Conservation (phyloP, 2,797 vertebrate genomes). For the Amblyopsis hoosieri region DNA sequence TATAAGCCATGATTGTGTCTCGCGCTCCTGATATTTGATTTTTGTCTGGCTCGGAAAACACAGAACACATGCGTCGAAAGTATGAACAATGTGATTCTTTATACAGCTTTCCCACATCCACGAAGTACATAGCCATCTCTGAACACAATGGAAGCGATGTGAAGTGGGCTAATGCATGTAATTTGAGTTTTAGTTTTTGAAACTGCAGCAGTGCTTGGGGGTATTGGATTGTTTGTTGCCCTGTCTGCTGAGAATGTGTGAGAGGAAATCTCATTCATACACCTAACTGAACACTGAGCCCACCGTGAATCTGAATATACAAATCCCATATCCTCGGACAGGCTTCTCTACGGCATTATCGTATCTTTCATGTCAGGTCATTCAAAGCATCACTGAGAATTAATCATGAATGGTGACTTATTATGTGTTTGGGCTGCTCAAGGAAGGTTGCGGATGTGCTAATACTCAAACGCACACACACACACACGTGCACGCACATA, state of each 20-base stretch:
- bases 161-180: background rate
- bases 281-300: background rate
- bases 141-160: background rate
- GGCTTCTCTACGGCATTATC: background rate
- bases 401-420: too few species aligned
- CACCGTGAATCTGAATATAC: background rate
- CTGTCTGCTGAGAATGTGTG: background rate
- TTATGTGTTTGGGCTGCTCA: background rate
- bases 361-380: background rate
- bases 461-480: background rate
- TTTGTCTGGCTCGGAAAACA: conserved; percentile 5
- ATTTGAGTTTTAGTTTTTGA: background rate
- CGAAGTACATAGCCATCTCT: background rate
- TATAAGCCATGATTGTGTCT: background rate
- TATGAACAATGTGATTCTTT: conserved; percentile 3
- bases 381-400: background rate
- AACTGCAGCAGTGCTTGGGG: background rate
- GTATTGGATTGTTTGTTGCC: background rate
- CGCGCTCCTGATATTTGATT: conserved; percentile 1
- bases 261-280: background rate
- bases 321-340: background rate
- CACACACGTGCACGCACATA: background rate
- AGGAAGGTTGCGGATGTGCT: background rate
- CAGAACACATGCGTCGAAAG: background rate
- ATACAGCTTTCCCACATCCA: background rate